phyloP scores from a whole-genome alignment of 1,140 invertebrate genomes.

The Leptinotarsa defecta region DNA sequence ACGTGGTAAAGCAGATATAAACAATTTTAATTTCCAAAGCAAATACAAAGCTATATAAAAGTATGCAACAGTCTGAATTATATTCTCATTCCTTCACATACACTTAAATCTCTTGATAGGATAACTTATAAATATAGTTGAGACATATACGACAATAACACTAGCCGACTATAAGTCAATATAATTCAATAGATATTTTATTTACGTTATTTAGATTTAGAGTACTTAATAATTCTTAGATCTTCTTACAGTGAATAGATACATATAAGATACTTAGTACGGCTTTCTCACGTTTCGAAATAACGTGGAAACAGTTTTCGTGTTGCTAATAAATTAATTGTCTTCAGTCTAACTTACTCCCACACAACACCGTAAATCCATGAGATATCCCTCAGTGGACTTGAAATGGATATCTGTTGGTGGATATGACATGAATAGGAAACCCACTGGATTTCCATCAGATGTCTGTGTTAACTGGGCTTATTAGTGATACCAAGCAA shows the following conservation, averaged over 20 bases:
- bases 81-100: slow-evolving; percentile 30
- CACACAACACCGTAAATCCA: no score
- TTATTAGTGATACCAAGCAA: neutral
- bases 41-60: slow-evolving; percentile 53
- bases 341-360: slow-evolving; percentile 1
- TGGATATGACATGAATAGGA: no score
- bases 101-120: slow-evolving; percentile 24
- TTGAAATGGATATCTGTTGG: no score
- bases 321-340: neutral
- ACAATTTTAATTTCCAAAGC: slow-evolving; percentile 43
- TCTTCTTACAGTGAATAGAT: slow-evolving; percentile 24
- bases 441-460: no score
- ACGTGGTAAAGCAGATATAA: slow-evolving; percentile 27
- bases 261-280: slow-evolving; percentile 40
- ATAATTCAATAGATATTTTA: slow-evolving; percentile 19
- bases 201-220: slow-evolving; percentile 13
- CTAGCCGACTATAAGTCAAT: slow-evolving; percentile 17
- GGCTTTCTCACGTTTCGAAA: slow-evolving; percentile 37
- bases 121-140: slow-evolving; percentile 13
- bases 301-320: slow-evolving; percentile 13
- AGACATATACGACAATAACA: slow-evolving; percentile 14
- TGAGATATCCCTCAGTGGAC: no score
- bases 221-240: slow-evolving; percentile 22
- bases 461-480: no score
- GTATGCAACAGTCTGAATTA: slow-evolving; percentile 46